Percentiles rank a stretch among this genome's conserved stretches.
Evolutionary conservation across 2,888 invertebrate species (phyloP).

Genomic region (Agriotes lineatus): DNA sequence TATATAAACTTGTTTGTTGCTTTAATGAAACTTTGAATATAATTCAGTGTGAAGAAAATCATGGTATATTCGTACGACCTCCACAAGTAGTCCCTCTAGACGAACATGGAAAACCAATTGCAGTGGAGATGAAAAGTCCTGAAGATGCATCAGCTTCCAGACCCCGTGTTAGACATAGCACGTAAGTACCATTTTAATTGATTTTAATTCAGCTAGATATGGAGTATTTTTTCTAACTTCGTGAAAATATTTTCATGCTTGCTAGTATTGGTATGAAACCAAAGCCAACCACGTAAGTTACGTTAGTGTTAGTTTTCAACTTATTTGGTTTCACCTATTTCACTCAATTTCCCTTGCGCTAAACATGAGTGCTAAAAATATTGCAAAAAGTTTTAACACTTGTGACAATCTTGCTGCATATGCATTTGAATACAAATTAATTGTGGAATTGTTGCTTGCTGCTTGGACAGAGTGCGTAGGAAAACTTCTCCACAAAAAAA

Average conservation of each 20-base stretch:
- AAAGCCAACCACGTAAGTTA: conserved; percentile 67
- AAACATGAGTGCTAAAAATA: not conserved
- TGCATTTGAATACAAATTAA: conserved; percentile 14
- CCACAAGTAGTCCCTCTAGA: conserved; percentile 85
- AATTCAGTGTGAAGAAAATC: conserved; percentile 94
- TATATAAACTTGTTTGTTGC: no score
- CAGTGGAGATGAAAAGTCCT: conserved; percentile 67
- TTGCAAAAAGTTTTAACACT: not conserved
- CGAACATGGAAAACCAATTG: conserved; percentile 73
- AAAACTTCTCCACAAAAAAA: conserved; percentile 79
- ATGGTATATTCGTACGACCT: conserved; percentile 95
- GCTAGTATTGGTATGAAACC: conserved; percentile 61
- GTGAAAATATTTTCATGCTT: conserved; percentile 53
- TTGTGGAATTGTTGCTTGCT: conserved; percentile 57
- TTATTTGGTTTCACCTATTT: no score
- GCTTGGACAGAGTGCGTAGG: conserved; percentile 75
- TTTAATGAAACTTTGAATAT: no score
- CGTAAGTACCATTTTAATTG: conserved; percentile 55
- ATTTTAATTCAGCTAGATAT: not conserved
- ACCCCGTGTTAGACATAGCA: conserved; percentile 59
- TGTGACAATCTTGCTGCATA: not conserved
- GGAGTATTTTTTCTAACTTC: conserved; percentile 29
- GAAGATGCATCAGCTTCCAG: conserved; percentile 55
- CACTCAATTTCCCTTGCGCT: not conserved
- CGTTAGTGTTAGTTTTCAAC: no score